Percentiles rank a stretch among this genome's conserved stretches.
These are phyloP conservation scores for Axea sp. DNA, from an alignment of 2,888 invertebrate genomes.

Conservation along the genomic window DNA sequence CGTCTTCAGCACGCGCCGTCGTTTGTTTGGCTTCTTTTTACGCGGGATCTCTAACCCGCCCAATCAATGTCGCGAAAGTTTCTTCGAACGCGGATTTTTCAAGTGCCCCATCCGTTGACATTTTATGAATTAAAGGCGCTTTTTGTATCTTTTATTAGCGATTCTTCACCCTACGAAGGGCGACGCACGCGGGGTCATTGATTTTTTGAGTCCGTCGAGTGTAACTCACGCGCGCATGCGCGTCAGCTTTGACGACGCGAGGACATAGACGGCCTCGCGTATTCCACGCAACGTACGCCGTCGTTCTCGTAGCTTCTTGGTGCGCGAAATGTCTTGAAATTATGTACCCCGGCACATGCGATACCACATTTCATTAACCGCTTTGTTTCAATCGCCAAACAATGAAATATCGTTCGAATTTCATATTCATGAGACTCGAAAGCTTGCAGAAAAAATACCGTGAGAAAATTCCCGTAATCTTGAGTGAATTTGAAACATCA, in stretches of 20 bases:
- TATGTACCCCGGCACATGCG: constrained; percentile 33
- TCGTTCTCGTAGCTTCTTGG: constrained; percentile 34
- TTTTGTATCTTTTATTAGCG: constrained; percentile 53
- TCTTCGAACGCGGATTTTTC: constrained; percentile 13
- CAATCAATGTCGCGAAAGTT: constrained; percentile 21
- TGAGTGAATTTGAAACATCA: too few relatives aligned
- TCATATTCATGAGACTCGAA: constrained; percentile 20
- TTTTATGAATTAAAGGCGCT: constrained; percentile 41
- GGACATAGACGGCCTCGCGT: constrained; percentile 41
- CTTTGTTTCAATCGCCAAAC: constrained; percentile 32
- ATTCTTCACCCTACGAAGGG: constrained; percentile 50
- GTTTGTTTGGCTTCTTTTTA: constrained; percentile 8
- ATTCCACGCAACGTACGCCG: constrained; percentile 42
- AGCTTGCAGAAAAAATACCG: constrained; percentile 18
- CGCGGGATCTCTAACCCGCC: constrained; percentile 4
- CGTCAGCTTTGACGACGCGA: constrained; percentile 34
- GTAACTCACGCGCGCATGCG: constrained; percentile 53
- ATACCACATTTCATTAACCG: constrained; percentile 18
- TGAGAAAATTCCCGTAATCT: constrained; percentile 29
- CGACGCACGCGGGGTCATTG: constrained; percentile 61
- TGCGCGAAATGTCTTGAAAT: constrained; percentile 47
- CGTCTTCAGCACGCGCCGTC: neutral
- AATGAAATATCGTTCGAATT: constrained; percentile 26
- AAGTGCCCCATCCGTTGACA: constrained; percentile 30
- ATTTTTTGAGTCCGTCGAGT: constrained; percentile 62